Base-by-base conservation (phyloP, 2,797 vertebrate species). In the Crypturellus tataupa region DNA sequence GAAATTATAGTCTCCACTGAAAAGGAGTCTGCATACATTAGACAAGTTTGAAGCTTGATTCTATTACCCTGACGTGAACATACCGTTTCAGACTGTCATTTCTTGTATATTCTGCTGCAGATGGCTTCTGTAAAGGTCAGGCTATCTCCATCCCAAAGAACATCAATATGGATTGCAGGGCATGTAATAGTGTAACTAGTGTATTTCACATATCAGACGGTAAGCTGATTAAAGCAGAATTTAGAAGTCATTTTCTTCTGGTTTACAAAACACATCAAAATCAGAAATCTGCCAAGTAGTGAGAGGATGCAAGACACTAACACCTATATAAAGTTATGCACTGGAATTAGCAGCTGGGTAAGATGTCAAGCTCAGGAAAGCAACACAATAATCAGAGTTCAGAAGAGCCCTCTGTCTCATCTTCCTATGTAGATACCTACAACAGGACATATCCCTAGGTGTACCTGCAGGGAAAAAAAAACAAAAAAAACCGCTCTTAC, bases 101-200 rank as follows among this genome's bases (percentile, higher is more conserved):
- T 89, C 78, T 86, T 95, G 86, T 53, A 90, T 49, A 77, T 82
- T 95, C 88, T 89, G 68, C 79, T 87, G 72, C 60, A 80, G 86
- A 77, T 80, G 62, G 31, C 40, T 78, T 92, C 95, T 65, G 71
- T 75, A 95, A 93, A 95, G 94, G 93, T 94, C 90, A 95, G 10
- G 64, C 67, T 85, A 70, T 78, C 78, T 93, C 37, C 37, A 71
- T 68, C 69, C 71, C 40, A 71, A 42, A 85, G 47, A 89, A 82
- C 85, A 90, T 64, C 58, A 72, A 53, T 64, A 75, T 65, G 53
- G 72, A 89, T 46, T 94, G 84, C 88, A 90, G 68, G 87, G 21
- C 2, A 1, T 44, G 17, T 29, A 37, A 80, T 4, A 56, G 21
- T 12, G 23, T 67, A 88, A 71, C 70, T 95, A 63, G 19, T 23